Percentiles rank a stretch among this genome's conserved stretches.
These are phyloP conservation scores for Leptoclinus maculatus DNA, from an alignment of 2,797 vertebrate genomes.

Conservation along the genomic window DNA sequence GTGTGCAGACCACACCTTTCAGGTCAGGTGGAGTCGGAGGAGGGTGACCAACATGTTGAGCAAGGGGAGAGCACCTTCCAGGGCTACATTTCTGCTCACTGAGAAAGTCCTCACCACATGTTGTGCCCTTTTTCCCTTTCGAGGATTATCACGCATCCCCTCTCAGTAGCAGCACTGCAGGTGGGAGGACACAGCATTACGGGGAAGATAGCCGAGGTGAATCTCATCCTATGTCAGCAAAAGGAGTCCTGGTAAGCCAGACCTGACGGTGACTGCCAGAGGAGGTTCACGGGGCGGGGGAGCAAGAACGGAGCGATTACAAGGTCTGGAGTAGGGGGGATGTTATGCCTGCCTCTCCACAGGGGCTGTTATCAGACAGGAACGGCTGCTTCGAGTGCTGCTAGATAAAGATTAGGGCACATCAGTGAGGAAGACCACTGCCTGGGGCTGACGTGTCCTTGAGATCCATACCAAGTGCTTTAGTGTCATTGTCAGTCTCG, in stretches of 20 bases:
- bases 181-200: slow-evolving; percentile 38
- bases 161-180: slow-evolving; percentile 41
- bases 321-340: slow-evolving; percentile 38
- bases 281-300: slow-evolving; percentile 33
- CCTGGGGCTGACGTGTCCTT: slow-evolving; percentile 25
- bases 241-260: slow-evolving; percentile 42
- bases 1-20: not conserved
- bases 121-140: slow-evolving; percentile 38
- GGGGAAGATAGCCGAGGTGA: slow-evolving; percentile 25
- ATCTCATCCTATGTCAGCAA: slow-evolving; percentile 43
- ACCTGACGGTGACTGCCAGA: slow-evolving; percentile 37
- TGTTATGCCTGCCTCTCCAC: slow-evolving; percentile 35
- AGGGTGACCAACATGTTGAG: slow-evolving; percentile 4
- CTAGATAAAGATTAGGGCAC: slow-evolving; percentile 44
- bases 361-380: slow-evolving; percentile 60
- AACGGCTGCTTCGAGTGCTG: slow-evolving; percentile 37
- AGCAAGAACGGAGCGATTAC: slow-evolving; percentile 37
- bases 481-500: not conserved
- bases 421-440: slow-evolving; percentile 18
- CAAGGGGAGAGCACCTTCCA: not conserved
- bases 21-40: slow-evolving; percentile 3
- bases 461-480: not conserved
- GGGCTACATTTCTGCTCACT: slow-evolving; percentile 25
- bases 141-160: slow-evolving; percentile 49
- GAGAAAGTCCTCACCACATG: slow-evolving; percentile 27